These are phyloP conservation scores for Reinhardtius hippoglossoides DNA, from an alignment of 2,113 vertebrate species.

Conservation along the genomic window DNA sequence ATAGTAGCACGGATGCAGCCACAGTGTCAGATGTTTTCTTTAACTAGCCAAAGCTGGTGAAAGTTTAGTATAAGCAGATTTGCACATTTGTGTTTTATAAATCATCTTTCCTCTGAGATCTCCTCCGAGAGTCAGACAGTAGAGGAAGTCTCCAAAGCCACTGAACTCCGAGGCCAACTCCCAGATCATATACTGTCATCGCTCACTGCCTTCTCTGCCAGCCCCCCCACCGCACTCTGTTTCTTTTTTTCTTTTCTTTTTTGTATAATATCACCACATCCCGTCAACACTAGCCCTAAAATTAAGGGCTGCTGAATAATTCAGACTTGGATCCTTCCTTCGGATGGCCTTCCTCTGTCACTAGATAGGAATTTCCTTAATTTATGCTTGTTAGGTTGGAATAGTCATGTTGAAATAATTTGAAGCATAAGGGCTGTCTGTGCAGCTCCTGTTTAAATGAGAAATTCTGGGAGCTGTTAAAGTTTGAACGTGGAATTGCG, in stretches of 20 bases:
- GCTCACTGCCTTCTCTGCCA: conserved; percentile 42
- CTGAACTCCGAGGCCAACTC: conserved; percentile 45
- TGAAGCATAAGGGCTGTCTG: conserved; percentile 75
- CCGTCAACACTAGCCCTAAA: conserved; percentile 73
- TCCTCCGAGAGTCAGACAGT: conserved; percentile 58
- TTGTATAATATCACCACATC: conserved; percentile 70
- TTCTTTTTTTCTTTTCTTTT: conserved; percentile 24
- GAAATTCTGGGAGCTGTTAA: conserved; percentile 71
- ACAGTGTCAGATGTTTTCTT: too few species aligned
- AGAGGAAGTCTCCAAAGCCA: conserved; percentile 58
- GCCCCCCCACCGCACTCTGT: conserved; percentile 39
- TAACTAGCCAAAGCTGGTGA: conserved; percentile 57
- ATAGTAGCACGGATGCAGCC: too few species aligned
- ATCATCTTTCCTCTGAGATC: conserved; percentile 53
- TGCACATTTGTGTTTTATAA: conserved; percentile 79
- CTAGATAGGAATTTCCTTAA: conserved; percentile 79
- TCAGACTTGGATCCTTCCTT: conserved; percentile 65
- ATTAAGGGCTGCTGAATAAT: conserved; percentile 74
- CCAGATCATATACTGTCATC: conserved; percentile 56
- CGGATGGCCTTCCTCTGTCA: conserved; percentile 74
- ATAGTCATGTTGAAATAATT: conserved; percentile 80
- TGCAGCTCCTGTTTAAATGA: conserved; percentile 78
- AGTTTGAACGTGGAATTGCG: conserved; percentile 74
- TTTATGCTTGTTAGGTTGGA: conserved; percentile 80
- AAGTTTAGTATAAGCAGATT: conserved; percentile 69